Percentiles rank a stretch among this genome's conserved stretches.
Evolutionary conservation across 2,888 invertebrate species (phyloP).

Genomic region (Lottia gigantea): DNA sequence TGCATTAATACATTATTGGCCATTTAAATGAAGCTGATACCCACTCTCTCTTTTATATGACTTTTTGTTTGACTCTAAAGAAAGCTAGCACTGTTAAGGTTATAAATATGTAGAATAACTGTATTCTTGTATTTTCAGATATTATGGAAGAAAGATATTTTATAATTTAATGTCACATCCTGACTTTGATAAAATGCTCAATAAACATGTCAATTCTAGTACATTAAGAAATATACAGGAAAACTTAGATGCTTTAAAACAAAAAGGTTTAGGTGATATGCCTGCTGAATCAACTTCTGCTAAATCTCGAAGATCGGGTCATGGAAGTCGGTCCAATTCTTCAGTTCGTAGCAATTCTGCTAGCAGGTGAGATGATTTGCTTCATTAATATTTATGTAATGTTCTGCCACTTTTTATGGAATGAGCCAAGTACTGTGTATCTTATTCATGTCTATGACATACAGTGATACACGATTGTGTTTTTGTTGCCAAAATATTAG

Average conservation of each 20-base stretch:
- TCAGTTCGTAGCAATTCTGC: constrained; percentile 53
- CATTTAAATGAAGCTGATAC: too few species aligned
- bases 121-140: constrained; percentile 28
- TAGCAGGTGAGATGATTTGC: constrained; percentile 43
- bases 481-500: too few species aligned
- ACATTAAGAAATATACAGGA: constrained; percentile 87
- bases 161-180: constrained; percentile 78
- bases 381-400: too few species aligned
- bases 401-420: too few species aligned
- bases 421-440: too few species aligned
- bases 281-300: constrained; percentile 59
- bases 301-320: constrained; percentile 57
- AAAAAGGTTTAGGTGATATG: constrained; percentile 61
- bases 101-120: too few species aligned
- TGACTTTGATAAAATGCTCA: constrained; percentile 80
- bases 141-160: constrained; percentile 74
- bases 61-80: too few species aligned
- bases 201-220: constrained; percentile 83
- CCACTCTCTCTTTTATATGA: too few species aligned
- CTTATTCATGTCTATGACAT: too few species aligned
- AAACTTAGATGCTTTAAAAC: constrained; percentile 78
- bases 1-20: too few species aligned
- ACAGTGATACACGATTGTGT: too few species aligned
- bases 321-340: constrained; percentile 58
- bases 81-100: too few species aligned